Percentiles rank a stretch among this genome's conserved stretches.
These are phyloP conservation scores for Lathamus discolor DNA, from an alignment of 2,113 vertebrate genomes.

Conservation along the genomic window DNA sequence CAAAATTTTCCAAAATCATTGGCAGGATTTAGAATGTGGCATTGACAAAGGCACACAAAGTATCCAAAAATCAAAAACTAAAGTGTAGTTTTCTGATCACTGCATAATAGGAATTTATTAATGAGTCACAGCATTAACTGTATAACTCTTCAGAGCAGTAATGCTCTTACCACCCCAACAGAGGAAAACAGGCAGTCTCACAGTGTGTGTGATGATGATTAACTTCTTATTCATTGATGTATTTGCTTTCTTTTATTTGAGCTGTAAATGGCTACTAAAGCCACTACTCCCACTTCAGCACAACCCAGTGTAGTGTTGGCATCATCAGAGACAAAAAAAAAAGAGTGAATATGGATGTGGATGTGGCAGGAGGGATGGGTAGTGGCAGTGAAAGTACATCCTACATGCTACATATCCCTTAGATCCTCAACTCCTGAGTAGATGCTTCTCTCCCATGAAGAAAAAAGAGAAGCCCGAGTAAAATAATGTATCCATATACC, in stretches of 20 bases:
- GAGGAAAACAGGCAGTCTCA: background rate
- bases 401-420: background rate
- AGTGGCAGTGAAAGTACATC: background rate
- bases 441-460: background rate
- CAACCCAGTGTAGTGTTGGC: background rate
- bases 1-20: background rate
- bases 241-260: background rate
- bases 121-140: background rate
- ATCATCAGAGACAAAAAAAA: background rate
- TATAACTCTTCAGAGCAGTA: background rate
- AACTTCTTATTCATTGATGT: background rate
- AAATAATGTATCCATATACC: background rate
- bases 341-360: background rate
- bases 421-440: background rate
- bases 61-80: background rate
- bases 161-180: background rate
- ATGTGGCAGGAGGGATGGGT: background rate
- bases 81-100: background rate
- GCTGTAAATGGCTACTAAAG: background rate
- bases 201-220: background rate
- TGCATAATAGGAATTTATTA: background rate
- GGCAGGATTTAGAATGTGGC: background rate
- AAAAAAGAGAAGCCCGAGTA: background rate
- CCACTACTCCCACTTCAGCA: background rate
- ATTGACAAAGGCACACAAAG: background rate